Evolutionary conservation across 2,113 vertebrate genomes (phyloP).

Genomic region (Cairina moschata): DNA sequence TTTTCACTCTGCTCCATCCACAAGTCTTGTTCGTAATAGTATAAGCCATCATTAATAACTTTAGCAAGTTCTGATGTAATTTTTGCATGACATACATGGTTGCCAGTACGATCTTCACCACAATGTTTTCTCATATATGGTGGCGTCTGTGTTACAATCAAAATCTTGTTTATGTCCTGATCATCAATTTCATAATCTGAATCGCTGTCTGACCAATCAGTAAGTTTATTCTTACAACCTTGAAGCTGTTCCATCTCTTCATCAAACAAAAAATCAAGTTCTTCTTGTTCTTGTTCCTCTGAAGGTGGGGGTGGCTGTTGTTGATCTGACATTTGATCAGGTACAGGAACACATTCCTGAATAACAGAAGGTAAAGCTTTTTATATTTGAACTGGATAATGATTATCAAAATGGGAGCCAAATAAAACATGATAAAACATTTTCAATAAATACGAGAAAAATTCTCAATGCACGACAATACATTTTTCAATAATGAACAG

Average conservation of each 20-base stretch:
- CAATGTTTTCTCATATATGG: slow-evolving; percentile 76
- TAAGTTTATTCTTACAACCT: slow-evolving; percentile 72
- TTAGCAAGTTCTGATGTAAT: slow-evolving; percentile 79
- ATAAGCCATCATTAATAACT: slow-evolving; percentile 81
- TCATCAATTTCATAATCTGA: slow-evolving; percentile 83
- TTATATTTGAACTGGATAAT: background rate
- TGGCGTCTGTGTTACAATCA: slow-evolving; percentile 82
- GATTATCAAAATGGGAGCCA: background rate
- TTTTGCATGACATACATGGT: slow-evolving; percentile 66
- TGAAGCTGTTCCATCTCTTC: slow-evolving; percentile 79
- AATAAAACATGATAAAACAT: background rate
- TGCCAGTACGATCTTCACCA: slow-evolving; percentile 68
- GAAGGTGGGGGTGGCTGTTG: slow-evolving; percentile 21
- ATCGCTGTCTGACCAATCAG: slow-evolving; percentile 79
- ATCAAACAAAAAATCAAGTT: slow-evolving; percentile 89
- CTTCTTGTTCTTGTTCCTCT: slow-evolving; percentile 83
- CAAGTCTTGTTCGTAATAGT: slow-evolving; percentile 80
- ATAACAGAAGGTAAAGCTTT: background rate
- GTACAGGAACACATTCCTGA: slow-evolving; percentile 70
- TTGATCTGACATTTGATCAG: slow-evolving; percentile 43
- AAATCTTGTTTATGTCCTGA: slow-evolving; percentile 82
- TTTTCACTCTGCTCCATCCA: slow-evolving; percentile 74
- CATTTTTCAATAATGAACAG: background rate
- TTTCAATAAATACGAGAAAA: background rate
- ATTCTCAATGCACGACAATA: background rate